Evolutionary conservation across 2,113 vertebrate genomes (phyloP), one percentile per base, ranked within the genome.

Genomic region (Oryzias curvinotus): DNA sequence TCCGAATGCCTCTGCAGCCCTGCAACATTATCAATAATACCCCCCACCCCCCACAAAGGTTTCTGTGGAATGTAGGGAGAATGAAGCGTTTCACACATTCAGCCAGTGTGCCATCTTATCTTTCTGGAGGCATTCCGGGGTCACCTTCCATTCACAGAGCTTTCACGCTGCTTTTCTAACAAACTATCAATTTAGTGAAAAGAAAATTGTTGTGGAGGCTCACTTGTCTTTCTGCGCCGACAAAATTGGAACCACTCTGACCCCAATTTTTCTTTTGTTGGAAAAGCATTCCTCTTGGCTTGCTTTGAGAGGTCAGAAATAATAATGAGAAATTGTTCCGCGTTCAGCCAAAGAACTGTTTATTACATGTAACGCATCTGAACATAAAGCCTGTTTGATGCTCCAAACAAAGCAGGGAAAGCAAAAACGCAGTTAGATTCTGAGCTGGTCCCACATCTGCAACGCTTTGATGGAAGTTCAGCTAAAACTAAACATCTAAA

Each of bases 201-300:
- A 71, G 71, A 68, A 84, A 67, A 73, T 59, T 70, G 79, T 59
- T 56, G 57, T 48, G 56, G 52, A 52, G 67, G 62, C 74, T 71
- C 61, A 64, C 62, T 73, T 81, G 78, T 77, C 48, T 58, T 76
- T 66, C 58, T 77, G 63, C 5, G 23, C 1, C 8, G 13, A 41
- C 14, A 49, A 69, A 75, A 78, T 57, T 72, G 67, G 69, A 68
- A 68, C 57, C 67, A 62, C 68, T 77, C 62, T 84, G 81, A 78
- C 69, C 81, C 67, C 74, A 54, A 65, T 83, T 67, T 78, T 49
- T 30, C 53, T 58, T 68, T 70, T 71, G 66, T 62, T 55, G 23
- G 45, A 56, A 56, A 73, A 49, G 13, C 59, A 58, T 75, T 71
- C 57, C 48, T 59, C 49, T 59, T 54, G 26, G 14, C 25, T 26